Percentiles rank a stretch among this genome's conserved stretches.
These are phyloP conservation scores for Mesembrinibis cayennensis DNA, from an alignment of 2,113 vertebrate genomes.

Conservation along the genomic window DNA sequence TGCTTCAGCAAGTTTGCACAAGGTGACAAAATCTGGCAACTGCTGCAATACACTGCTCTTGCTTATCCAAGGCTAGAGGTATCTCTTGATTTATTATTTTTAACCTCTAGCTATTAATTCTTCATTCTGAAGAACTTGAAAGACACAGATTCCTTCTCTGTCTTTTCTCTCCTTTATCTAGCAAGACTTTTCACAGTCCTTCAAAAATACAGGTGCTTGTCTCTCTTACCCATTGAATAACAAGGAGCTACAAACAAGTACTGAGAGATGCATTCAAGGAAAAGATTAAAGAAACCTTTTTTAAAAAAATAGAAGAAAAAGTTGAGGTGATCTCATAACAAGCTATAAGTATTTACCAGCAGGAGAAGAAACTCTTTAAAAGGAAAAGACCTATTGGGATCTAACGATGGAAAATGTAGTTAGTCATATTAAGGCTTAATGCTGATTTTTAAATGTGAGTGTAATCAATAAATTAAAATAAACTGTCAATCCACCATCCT, in stretches of 20 bases:
- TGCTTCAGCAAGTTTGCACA: no score
- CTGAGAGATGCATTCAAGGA: neutral
- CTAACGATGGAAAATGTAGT: neutral
- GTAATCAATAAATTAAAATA: neutral
- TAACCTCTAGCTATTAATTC: neutral
- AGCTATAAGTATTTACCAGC: neutral
- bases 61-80: neutral
- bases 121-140: neutral
- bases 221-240: neutral
- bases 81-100: neutral
- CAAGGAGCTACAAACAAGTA: neutral
- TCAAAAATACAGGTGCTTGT: neutral
- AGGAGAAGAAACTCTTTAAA: neutral
- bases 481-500: neutral
- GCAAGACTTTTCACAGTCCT: neutral
- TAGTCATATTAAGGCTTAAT: neutral
- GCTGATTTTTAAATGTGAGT: neutral
- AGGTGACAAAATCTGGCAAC: neutral
- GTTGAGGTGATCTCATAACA: neutral
- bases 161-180: neutral
- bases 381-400: neutral
- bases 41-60: neutral
- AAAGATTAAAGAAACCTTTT: neutral
- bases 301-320: neutral
- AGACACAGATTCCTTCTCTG: neutral